Percentiles rank a stretch among this genome's conserved stretches.
phyloP scores from a whole-genome alignment of 30 jellyfish, hydroid and myxozoan genomes.

The Cassiopea xamachana region DNA sequence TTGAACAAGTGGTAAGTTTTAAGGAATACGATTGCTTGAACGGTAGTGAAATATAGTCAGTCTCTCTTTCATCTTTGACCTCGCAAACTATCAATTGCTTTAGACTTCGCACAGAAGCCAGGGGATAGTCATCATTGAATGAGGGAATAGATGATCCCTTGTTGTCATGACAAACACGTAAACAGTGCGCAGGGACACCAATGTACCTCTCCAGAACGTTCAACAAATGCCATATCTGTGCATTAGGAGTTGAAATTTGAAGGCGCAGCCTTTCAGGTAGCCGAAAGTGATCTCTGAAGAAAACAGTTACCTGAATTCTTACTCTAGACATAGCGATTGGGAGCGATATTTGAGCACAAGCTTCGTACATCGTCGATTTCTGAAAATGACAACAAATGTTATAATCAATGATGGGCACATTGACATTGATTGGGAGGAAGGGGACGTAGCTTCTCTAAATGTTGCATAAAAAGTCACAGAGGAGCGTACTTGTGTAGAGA shows the following conservation, averaged over 20 bases:
- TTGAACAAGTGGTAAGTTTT: constrained; percentile 40
- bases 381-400: constrained; percentile 4
- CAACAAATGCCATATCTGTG: constrained; percentile 85
- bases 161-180: constrained; percentile 66
- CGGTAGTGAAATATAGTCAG: constrained; percentile 79
- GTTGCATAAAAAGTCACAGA: too few species aligned
- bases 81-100: constrained; percentile 82
- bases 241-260: constrained; percentile 78
- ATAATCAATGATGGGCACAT: too few species aligned
- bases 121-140: constrained; percentile 63
- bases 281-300: constrained; percentile 58
- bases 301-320: constrained; percentile 56
- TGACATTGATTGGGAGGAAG: too few species aligned
- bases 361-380: constrained; percentile 88
- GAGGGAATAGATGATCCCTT: constrained; percentile 50
- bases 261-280: constrained; percentile 67
- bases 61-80: constrained; percentile 67
- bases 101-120: constrained; percentile 27
- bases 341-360: constrained; percentile 94
- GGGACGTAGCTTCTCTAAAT: too few species aligned
- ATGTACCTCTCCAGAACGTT: constrained; percentile 70
- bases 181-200: constrained; percentile 75
- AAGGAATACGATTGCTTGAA: constrained; percentile 63
- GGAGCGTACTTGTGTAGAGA: too few species aligned
- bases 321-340: constrained; percentile 88